Evolutionary conservation across 1,140 invertebrate species (phyloP).

Genomic region (Ericerus pela): DNA sequence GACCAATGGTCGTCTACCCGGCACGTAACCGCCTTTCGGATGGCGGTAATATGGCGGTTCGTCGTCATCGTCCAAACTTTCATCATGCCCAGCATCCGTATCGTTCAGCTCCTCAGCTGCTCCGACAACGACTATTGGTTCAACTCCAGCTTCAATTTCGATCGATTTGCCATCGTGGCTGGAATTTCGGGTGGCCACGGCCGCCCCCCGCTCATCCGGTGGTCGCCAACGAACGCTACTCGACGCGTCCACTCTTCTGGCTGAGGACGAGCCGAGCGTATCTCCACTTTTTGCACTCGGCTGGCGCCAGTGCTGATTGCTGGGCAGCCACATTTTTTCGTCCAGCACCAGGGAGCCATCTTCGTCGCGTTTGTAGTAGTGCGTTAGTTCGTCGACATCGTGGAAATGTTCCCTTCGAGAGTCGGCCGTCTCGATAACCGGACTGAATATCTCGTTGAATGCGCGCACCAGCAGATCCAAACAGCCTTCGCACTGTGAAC

Average conservation of each 20-base stretch:
- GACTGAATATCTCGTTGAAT: slow-evolving; percentile 5
- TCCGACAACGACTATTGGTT: not conserved
- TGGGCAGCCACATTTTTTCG: not conserved
- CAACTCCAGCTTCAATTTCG: not conserved
- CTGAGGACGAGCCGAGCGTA: too few relatives aligned
- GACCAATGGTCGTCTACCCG: not conserved
- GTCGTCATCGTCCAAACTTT: not conserved
- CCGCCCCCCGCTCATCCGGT: not conserved
- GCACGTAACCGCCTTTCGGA: not conserved
- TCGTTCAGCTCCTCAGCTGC: not conserved
- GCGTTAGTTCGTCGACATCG: not conserved
- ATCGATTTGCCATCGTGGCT: not conserved
- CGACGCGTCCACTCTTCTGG: too few relatives aligned
- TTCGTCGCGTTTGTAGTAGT: not conserved
- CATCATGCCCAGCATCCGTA: not conserved
- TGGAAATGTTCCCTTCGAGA: not conserved
- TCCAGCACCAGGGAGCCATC: not conserved
- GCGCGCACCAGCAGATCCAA: not conserved
- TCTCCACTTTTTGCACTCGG: not conserved
- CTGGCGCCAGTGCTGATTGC: not conserved
- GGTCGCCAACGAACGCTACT: not conserved
- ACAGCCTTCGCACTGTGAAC: not conserved
- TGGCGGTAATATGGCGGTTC: not conserved
- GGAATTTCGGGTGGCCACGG: not conserved
- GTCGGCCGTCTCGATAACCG: not conserved